Conservation (phyloP, 2,797 vertebrate genomes). For the Falco novaeseelandiae region DNA sequence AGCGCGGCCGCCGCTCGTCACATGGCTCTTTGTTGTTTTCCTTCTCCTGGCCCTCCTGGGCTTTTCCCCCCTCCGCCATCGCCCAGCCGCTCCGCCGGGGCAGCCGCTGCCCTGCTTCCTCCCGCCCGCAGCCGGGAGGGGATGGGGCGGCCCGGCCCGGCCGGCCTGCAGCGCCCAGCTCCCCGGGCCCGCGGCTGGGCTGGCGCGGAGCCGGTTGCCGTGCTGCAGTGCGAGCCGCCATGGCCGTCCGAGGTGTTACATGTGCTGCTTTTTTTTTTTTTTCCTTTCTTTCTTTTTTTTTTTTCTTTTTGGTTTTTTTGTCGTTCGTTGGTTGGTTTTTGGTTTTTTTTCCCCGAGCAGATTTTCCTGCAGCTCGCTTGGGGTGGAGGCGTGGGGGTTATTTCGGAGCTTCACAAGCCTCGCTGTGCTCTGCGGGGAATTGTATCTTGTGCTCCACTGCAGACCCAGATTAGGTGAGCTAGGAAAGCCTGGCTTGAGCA, state of each 20-base stretch:
- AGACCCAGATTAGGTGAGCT: constrained; percentile 30
- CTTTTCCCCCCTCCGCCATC: not conserved
- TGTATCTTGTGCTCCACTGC: constrained; percentile 12
- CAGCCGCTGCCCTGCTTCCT: constrained; percentile 9
- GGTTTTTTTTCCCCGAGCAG: not conserved
- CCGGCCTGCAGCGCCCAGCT: constrained; percentile 6
- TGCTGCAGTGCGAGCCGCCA: not conserved
- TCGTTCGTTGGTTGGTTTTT: not conserved
- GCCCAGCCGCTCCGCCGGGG: not conserved
- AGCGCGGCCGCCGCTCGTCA: constrained; percentile 23
- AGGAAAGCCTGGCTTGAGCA: constrained; percentile 51
- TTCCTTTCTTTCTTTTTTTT: accelerated
- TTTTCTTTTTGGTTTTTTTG: too few relatives aligned
- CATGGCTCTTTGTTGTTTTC: constrained; percentile 46
- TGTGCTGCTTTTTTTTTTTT: not conserved
- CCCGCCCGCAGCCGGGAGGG: not conserved
- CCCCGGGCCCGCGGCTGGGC: not conserved
- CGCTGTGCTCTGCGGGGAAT: not conserved
- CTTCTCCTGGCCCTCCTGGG: constrained; percentile 20
- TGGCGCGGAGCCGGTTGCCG: constrained; percentile 15
- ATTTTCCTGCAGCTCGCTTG: constrained; percentile 4
- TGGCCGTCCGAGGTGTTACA: not conserved
- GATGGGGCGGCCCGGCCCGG: not conserved
- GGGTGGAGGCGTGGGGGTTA: constrained; percentile 39
- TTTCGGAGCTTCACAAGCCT: constrained; percentile 14